Evolutionary conservation across 2,888 invertebrate genomes (phyloP), one percentile per base, ranked within the genome.

Genomic region (Hydropsyche betteni): DNA sequence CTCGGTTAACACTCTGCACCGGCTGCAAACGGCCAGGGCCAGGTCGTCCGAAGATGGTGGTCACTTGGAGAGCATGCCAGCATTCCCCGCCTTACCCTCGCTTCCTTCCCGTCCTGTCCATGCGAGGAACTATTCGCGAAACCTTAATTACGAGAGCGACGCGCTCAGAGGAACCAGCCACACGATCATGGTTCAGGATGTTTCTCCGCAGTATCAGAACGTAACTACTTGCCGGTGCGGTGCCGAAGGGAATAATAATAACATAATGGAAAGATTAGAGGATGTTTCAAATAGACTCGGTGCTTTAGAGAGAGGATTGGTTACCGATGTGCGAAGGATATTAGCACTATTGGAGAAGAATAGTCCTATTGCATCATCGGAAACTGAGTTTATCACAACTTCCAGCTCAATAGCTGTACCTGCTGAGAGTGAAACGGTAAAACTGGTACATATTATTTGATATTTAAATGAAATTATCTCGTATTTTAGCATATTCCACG

Each of bases 301-400:
- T 68, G 88, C 90, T 70, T 85, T 95, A 81, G 94, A 95, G 83
- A 89, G 89, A 78, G 91, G 91, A 51, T 89, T 95, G 81, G 91
- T 92, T 33, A 86, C 90, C 7, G 94, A 95, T 82, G 91, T 95
- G 80, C 90, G 92, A 80, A 88, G 91, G 79, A 94, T 95, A 78
- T 85, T 94, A 81, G 88, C 88, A 72, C 84, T 92, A 80, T 85
- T 93, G 76, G 90, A 91, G 81, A 83, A 84, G 77, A 82, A 82
- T 61, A 84, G 83, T 69, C 83, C 84, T 7, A 68, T 64, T 6
- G 77, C 77, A 84, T 83, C 53, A 84, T 86, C 80, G 85, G 79
- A 79, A 33, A 76, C 79, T 4, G 79, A 79, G 53, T 79, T 79
- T 33, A 71, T 79, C 12, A 79, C 79, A 81, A 75, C 85, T 82